These are phyloP conservation scores for Gobius niger DNA, from an alignment of 2,113 vertebrate species.

Conservation along the genomic window DNA sequence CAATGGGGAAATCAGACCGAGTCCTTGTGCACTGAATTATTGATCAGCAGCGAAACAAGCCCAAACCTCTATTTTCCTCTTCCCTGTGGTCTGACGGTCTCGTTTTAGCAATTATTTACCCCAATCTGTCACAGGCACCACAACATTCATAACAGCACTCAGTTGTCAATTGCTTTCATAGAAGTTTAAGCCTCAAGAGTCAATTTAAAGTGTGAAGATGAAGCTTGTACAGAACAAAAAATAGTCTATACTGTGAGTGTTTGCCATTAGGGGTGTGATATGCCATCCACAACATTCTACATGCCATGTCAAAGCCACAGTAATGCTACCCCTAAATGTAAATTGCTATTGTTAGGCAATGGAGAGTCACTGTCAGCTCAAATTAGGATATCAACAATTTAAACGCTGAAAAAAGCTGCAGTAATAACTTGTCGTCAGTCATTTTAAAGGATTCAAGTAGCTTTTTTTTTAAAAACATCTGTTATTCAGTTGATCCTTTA, in stretches of 20 bases:
- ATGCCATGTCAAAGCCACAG: background rate
- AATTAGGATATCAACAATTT: background rate
- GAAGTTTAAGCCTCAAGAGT: background rate
- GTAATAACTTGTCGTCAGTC: background rate
- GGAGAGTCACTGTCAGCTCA: background rate
- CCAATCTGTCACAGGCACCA: background rate
- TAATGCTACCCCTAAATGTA: background rate
- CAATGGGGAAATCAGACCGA: constrained; percentile 35
- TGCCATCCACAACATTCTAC: background rate
- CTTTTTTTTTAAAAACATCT: no score
- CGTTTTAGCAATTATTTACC: background rate
- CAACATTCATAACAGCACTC: background rate
- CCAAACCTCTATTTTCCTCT: background rate
- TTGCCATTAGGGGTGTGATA: background rate
- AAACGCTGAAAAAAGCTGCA: background rate
- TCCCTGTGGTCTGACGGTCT: background rate
- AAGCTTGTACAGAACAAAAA: background rate
- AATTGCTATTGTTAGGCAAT: background rate
- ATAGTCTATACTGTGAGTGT: background rate
- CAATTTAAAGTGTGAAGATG: background rate
- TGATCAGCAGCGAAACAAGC: constrained; percentile 15
- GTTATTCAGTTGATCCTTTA: no score
- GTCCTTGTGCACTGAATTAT: constrained; percentile 36
- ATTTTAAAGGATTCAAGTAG: background rate
- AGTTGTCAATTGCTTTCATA: background rate